Conservation (phyloP, 37 sponge, comb jelly and placozoan species). For the Chondrosia reniformis region DNA sequence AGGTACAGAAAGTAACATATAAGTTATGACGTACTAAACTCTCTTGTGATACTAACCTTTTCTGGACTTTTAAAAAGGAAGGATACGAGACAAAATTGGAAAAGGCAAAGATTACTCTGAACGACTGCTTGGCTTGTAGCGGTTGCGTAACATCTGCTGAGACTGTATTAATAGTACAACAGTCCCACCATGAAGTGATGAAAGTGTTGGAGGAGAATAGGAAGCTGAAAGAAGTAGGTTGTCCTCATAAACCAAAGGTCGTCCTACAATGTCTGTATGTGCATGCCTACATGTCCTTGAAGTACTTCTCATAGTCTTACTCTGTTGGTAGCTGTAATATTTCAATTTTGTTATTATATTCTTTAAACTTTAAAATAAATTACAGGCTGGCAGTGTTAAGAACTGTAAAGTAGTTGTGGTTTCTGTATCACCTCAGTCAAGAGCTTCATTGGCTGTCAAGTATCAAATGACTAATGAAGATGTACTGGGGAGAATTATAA, state of each 20-base stretch:
- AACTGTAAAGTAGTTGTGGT: conserved; percentile 56
- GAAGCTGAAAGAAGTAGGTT: conserved; percentile 8
- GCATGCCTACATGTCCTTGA: not conserved
- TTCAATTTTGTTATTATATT: no score
- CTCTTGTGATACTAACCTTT: not conserved
- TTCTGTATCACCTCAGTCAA: conserved; percentile 88
- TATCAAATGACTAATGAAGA: conserved; percentile 48
- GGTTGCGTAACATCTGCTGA: conserved; percentile 99
- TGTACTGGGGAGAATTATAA: conserved; percentile 43
- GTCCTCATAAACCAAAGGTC: not conserved
- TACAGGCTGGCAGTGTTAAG: conserved; percentile 8
- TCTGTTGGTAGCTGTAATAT: no score
- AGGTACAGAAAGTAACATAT: not conserved
- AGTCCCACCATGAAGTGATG: conserved; percentile 83
- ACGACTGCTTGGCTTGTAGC: conserved; percentile 98
- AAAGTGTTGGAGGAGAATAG: conserved; percentile 39
- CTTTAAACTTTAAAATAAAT: no score
- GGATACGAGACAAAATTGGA: conserved; percentile 53
- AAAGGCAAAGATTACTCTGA: conserved; percentile 88
- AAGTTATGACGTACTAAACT: no score
- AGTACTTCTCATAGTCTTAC: no score
- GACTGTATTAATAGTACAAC: conserved; percentile 85
- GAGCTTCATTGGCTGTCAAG: conserved; percentile 80
- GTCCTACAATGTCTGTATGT: not conserved
- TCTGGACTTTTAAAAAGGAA: conserved; percentile 9